Base-by-base conservation (phyloP, 2,888 invertebrate species). In the Hypomecis punctinalis region DNA sequence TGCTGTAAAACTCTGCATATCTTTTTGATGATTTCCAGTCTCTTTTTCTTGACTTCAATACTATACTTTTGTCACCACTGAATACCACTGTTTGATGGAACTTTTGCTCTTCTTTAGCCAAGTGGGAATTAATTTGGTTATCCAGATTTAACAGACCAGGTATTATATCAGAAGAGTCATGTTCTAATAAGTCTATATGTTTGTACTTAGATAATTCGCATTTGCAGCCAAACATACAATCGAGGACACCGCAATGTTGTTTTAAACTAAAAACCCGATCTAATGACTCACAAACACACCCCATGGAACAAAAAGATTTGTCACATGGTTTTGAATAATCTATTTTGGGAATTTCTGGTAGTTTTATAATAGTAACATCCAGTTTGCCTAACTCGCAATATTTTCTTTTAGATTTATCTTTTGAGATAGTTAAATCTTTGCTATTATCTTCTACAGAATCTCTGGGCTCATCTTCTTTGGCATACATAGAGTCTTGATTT, bases 11-110 rank as follows among this genome's bases (percentile, higher is more conserved):
- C 66, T 95, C 95, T 36, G 90, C 91, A 79, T 94, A 95, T 67
- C 94, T 94, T 79, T 94, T 94, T 5, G 96, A 94, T 1, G 92
- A 81, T 84, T 95, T 95, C 48, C 93, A 93, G 71, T 93, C 93
- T 72, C 96, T 85, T 76, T 90, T 94, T 57, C 93, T 87, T 6
- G 91, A 85, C 66, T 95, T 95, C 37, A 96, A 90, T 7, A 96
- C 83, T 72, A 96, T 93, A 54, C 95, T 95, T 82, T 95, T 94
- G 75, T 95, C 94, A 36, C 94, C 94, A 8, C 95, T 94, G 47
- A 95, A 85, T 60, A 96, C 94, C 35, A 96, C 93, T 5, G 96
- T 96, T 74, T 96, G 95, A 11, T 95, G 95, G 83, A 96, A 96
- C 77, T 96, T 96, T 80, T 95, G 94, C 81, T 96, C 96, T 76